Percentiles rank a stretch among this genome's conserved stretches.
These are phyloP conservation scores for Drosophila baimaii DNA, from an alignment of 1,140 invertebrate genomes.

Conservation along the genomic window DNA sequence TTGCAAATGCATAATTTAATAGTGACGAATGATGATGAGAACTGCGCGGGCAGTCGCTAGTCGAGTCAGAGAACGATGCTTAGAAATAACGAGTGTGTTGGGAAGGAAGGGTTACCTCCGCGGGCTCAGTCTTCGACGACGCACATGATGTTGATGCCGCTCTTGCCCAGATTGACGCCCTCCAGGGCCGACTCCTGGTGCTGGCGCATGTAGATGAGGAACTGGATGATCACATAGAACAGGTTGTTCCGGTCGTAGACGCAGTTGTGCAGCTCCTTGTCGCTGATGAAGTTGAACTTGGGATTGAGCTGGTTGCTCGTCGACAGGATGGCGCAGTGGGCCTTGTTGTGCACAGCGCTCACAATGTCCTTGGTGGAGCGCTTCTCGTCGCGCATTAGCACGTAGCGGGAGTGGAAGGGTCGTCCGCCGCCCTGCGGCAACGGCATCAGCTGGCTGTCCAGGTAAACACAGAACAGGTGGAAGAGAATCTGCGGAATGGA, in stretches of 20 bases:
- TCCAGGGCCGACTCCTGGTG: slow-evolving; percentile 91
- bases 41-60: slow-evolving; percentile 10
- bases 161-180: slow-evolving; percentile 90
- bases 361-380: slow-evolving; percentile 84
- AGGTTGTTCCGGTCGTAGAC: slow-evolving; percentile 92
- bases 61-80: slow-evolving; percentile 19
- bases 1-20: slow-evolving; percentile 79
- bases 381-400: slow-evolving; percentile 76
- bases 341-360: slow-evolving; percentile 76
- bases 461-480: slow-evolving; percentile 91
- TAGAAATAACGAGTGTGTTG: slow-evolving; percentile 27
- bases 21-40: slow-evolving; percentile 40
- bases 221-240: slow-evolving; percentile 91
- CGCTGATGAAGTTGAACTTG: slow-evolving; percentile 84
- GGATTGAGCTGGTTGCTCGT: slow-evolving; percentile 73
- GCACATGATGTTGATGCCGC: slow-evolving; percentile 92
- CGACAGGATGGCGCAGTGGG: slow-evolving; percentile 78
- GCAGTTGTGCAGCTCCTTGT: slow-evolving; percentile 82
- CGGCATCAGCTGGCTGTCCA: slow-evolving; percentile 91
- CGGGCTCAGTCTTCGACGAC: slow-evolving; percentile 86
- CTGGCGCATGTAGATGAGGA: slow-evolving; percentile 90
- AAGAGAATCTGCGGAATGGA: slow-evolving; percentile 88
- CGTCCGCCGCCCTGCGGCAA: slow-evolving; percentile 91
- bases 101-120: not conserved
- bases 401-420: slow-evolving; percentile 88